phyloP scores from a whole-genome alignment of 2,113 vertebrate species.

The Eretmochelys imbricata region DNA sequence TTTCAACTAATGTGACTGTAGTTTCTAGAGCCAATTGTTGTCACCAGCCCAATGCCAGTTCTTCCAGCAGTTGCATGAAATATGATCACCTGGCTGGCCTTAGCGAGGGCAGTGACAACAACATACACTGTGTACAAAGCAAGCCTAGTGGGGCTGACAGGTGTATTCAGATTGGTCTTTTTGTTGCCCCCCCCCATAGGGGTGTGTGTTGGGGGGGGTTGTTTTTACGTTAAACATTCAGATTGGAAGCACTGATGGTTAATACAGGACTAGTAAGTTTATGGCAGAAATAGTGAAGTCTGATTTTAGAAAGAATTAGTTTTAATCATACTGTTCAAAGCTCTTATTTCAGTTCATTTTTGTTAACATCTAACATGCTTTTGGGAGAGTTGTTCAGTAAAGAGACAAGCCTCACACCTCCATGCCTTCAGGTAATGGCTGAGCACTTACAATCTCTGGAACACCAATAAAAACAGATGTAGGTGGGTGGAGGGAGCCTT shows the following conservation, averaged over 20 bases:
- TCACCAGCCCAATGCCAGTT: background rate
- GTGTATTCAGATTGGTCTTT: background rate
- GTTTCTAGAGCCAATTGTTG: background rate
- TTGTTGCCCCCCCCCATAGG: background rate
- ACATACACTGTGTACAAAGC: background rate
- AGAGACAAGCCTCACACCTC: background rate
- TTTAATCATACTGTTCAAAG: background rate
- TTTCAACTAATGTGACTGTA: background rate
- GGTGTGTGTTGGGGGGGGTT: too few relatives aligned
- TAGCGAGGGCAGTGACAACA: background rate
- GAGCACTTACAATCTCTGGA: background rate
- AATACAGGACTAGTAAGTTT: background rate
- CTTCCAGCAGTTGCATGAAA: background rate
- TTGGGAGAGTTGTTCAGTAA: background rate
- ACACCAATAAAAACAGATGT: background rate
- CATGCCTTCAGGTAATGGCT: background rate
- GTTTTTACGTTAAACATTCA: background rate
- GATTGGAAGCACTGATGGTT: background rate
- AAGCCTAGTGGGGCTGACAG: background rate
- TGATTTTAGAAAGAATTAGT: background rate
- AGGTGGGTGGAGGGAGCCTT: background rate
- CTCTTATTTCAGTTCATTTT: background rate
- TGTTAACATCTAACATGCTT: background rate
- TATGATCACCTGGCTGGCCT: background rate
- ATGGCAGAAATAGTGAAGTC: background rate